These are phyloP conservation scores for Rhabdophis nuchalis DNA, from an alignment of 2,797 vertebrate genomes.

Conservation along the genomic window DNA sequence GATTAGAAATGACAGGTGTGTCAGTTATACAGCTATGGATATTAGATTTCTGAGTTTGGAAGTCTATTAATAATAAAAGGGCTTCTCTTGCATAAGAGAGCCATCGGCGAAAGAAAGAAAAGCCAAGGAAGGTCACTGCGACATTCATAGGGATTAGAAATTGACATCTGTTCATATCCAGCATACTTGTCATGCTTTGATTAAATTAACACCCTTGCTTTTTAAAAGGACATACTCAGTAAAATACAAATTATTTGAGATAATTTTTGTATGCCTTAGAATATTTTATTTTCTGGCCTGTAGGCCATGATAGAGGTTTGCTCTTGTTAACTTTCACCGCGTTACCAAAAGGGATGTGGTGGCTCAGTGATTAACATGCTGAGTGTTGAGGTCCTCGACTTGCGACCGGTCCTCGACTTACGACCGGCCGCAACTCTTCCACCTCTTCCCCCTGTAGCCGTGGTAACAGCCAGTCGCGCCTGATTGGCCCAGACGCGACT, in stretches of 20 bases:
- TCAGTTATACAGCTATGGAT: slow-evolving; percentile 33
- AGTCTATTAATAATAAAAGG: slow-evolving; percentile 45
- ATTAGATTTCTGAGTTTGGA: slow-evolving; percentile 49
- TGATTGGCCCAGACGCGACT: too few relatives aligned
- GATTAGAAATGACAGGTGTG: neutral
- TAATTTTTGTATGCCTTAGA: neutral
- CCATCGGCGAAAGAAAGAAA: neutral
- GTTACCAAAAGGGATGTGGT: too few relatives aligned
- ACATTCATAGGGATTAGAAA: slow-evolving; percentile 26
- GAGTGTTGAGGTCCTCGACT: too few relatives aligned
- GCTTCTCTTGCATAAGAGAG: slow-evolving; percentile 33
- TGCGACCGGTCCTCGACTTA: too few relatives aligned
- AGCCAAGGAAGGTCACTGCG: slow-evolving; percentile 37
- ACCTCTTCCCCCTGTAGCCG: too few relatives aligned
- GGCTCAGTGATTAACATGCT: too few relatives aligned
- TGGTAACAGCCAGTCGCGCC: too few relatives aligned
- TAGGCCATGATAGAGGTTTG: neutral
- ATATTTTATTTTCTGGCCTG: neutral
- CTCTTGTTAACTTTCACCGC: neutral
- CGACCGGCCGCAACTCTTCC: too few relatives aligned
- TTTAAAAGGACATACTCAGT: neutral
- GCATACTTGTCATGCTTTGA: neutral
- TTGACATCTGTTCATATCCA: slow-evolving; percentile 43
- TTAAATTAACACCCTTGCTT: slow-evolving; percentile 34
- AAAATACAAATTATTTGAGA: neutral